Base-by-base conservation (phyloP, 2,797 vertebrate species). In the Argyrosomus regius region DNA sequence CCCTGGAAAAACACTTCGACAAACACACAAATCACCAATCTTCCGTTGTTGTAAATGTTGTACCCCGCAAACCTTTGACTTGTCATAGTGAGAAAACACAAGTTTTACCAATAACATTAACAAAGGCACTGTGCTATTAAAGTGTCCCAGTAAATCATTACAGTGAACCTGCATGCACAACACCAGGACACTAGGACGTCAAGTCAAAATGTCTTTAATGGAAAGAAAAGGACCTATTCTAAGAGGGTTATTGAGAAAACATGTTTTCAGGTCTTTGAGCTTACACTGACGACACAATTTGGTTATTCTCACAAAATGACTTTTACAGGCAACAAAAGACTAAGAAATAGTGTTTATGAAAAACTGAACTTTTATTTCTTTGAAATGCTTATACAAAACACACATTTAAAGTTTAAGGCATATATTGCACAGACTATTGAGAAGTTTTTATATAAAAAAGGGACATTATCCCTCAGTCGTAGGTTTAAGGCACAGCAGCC, bases 351-450 rank as follows among this genome's bases (percentile, higher is more conserved):
- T 1, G 53, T 28, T 64, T 84, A 87, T 88, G 81, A 93, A 94
- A 94, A 94, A 93, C 46, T 46, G 73, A 84, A 88, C 81, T 93
- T 96, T 96, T 96, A 96, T 96, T 96, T 94, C 92, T 94, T 92
- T 94, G 91, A 95, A 96, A 95, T 93, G 91, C 80, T 93, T 83
- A 93, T 95, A 96, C 88, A 95, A 96, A 95, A 94, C 68, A 94
- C 87, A 94, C 87, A 92, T 92, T 91, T 92, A 92, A 94, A 94
- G 89, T 94, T 95, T 95, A 94, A 94, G 94, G 95, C 94, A 88
- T 94, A 95, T 96, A 96, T 95, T 96, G 95, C 94, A 95, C 96
- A 93, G 91, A 95, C 95, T 95, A 95, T 91, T 92, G 88, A 92
- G 87, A 92, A 85, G 84, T 88, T 92, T 91, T 92, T 88, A 89